Conservation (phyloP, 2,888 invertebrate species). For the Tinea trinotella region DNA sequence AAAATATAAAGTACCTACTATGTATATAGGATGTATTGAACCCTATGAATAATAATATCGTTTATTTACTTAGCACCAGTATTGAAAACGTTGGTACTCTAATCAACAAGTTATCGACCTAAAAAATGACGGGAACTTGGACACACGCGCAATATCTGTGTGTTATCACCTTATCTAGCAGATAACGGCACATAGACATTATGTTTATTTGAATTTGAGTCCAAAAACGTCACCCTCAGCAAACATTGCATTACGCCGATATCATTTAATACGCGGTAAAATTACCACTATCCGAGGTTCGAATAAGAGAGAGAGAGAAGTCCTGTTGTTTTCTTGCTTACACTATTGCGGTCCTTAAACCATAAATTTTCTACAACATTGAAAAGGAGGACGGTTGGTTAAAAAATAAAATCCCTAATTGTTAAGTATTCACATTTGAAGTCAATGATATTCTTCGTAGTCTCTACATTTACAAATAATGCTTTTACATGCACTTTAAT, state of each 20-base stretch:
- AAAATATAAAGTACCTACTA: no score
- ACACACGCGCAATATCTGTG: conserved; percentile 9
- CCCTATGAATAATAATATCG: no score
- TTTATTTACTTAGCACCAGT: neutral
- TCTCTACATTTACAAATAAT: no score
- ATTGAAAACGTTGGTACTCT: conserved; percentile 1
- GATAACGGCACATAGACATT: conserved; percentile 10
- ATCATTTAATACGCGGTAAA: neutral
- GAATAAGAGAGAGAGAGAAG: no score
- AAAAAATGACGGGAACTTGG: conserved; percentile 6
- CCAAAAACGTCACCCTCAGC: conserved; percentile 16
- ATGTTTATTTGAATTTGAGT: conserved; percentile 14
- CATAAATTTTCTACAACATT: conserved; percentile 10
- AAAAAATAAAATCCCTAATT: conserved; percentile 12
- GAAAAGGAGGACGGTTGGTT: neutral
- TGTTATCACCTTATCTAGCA: conserved; percentile 8
- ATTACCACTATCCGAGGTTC: neutral
- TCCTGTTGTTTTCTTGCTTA: no score
- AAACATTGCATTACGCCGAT: conserved; percentile 18
- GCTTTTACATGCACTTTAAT: no score
- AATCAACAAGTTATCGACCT: conserved; percentile 17
- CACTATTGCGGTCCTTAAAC: neutral
- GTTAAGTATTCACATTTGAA: conserved; percentile 7
- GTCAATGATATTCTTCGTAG: neutral
- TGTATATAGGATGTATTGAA: no score